These are phyloP conservation scores for Rotaria socialis DNA, from an alignment of 2,888 invertebrate species.

Conservation along the genomic window DNA sequence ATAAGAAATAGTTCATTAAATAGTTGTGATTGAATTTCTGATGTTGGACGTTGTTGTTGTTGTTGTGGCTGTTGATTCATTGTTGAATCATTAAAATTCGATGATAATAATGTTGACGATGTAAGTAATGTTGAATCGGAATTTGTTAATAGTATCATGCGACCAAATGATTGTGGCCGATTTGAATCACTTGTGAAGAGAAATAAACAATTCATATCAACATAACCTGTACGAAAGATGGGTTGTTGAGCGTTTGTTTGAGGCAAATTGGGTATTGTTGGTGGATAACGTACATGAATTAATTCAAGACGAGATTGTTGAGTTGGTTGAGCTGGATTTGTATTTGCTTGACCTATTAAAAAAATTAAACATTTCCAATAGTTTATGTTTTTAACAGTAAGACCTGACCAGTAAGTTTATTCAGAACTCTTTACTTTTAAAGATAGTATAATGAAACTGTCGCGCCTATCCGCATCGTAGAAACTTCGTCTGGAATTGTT, in stretches of 20 bases:
- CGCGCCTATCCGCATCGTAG: too few relatives aligned
- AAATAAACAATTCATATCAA: constrained; percentile 36
- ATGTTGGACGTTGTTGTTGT: not conserved
- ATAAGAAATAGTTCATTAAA: constrained; percentile 36
- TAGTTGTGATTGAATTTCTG: constrained; percentile 16
- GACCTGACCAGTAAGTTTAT: too few relatives aligned
- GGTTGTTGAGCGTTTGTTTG: constrained; percentile 20
- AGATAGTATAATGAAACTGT: too few relatives aligned
- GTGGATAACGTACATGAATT: constrained; percentile 37
- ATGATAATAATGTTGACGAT: constrained; percentile 24
- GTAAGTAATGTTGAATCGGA: constrained; percentile 17
- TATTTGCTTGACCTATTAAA: not conserved
- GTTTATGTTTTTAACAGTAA: too few relatives aligned
- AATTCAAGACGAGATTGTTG: constrained; percentile 27
- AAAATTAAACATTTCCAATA: too few relatives aligned
- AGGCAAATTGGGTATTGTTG: constrained; percentile 23
- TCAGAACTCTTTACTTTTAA: too few relatives aligned
- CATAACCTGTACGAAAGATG: constrained; percentile 24
- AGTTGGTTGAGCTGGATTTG: not conserved
- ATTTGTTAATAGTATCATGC: constrained; percentile 18
- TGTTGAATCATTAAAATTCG: constrained; percentile 7
- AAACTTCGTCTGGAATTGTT: too few relatives aligned
- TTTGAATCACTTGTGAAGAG: constrained; percentile 26
- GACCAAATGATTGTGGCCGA: constrained; percentile 27
- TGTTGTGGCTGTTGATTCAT: constrained; percentile 1